Percentiles rank a stretch among this genome's conserved stretches.
Evolutionary conservation across 2,888 invertebrate genomes (phyloP).

Genomic region (Pseudococcus jackbeardsleyi): DNA sequence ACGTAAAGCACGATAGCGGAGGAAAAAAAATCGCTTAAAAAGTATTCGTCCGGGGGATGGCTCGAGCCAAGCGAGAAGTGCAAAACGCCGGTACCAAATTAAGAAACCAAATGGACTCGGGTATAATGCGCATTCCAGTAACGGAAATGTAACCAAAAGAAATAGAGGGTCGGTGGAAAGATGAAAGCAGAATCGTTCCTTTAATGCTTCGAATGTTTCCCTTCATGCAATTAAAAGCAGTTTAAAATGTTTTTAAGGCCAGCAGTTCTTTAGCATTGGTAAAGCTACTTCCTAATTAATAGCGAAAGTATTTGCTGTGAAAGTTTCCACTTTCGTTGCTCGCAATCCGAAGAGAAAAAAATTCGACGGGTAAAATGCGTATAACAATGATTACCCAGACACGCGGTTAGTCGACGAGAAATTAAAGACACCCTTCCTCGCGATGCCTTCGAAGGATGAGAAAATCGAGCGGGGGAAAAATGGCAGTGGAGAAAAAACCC

Average conservation of each 20-base stretch:
- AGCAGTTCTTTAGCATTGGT: conserved; percentile 34
- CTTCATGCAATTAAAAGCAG: conserved; percentile 51
- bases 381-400: conserved; percentile 24
- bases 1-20: background rate
- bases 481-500: background rate
- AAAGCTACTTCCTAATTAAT: conserved; percentile 50
- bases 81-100: conserved; percentile 41
- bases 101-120: conserved; percentile 35
- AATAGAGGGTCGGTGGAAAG: conserved; percentile 4
- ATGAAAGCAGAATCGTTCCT: conserved; percentile 33
- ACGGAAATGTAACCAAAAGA: conserved; percentile 44
- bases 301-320: conserved; percentile 42
- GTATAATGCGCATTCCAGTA: conserved; percentile 32
- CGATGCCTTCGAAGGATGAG: background rate
- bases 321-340: conserved; percentile 18
- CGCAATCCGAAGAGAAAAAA: background rate
- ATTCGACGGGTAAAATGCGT: background rate
- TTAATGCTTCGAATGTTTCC: conserved; percentile 46
- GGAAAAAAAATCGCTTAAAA: background rate
- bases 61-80: background rate
- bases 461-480: background rate
- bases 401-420: background rate
- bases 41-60: background rate
- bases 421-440: background rate
- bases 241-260: conserved; percentile 45